Conservation (phyloP, 2,797 vertebrate genomes). For the Falco concolor region DNA sequence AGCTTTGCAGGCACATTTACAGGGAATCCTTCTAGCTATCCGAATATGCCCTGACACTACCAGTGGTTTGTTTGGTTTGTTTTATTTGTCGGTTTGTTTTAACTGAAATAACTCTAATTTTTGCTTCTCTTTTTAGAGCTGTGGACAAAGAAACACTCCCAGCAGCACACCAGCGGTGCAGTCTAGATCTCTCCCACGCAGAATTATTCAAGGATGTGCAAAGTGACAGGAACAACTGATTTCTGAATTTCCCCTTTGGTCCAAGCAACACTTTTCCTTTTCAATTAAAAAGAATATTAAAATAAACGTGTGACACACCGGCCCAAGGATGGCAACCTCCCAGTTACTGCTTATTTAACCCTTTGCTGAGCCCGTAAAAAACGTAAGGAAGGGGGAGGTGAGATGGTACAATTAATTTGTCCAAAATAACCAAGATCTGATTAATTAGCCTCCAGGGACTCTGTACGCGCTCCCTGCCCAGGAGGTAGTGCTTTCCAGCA, state of each 20-base stretch:
- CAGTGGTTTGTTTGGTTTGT: neutral
- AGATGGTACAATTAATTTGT: neutral
- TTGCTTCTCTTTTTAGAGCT: neutral
- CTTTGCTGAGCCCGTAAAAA: neutral
- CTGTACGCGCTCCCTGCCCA: fast-evolving
- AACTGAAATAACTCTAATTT: neutral
- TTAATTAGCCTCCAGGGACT: neutral
- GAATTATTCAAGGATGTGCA: neutral
- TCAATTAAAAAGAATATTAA: neutral
- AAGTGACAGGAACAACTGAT: neutral
- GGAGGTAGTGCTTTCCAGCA: neutral
- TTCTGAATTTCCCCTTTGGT: neutral
- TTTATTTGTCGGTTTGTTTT: neutral
- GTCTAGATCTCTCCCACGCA: neutral
- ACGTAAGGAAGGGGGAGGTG: neutral
- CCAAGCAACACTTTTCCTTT: neutral
- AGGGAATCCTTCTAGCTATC: neutral
- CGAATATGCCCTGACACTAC: neutral
- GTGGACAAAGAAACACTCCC: neutral
- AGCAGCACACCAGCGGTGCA: fast-evolving
- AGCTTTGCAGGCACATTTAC: neutral
- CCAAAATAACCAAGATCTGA: neutral
- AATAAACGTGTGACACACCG: neutral
- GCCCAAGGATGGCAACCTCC: neutral
- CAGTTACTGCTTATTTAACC: neutral